Conservation (phyloP, 1,140 invertebrate genomes). For the Wasmannia auropunctata region DNA sequence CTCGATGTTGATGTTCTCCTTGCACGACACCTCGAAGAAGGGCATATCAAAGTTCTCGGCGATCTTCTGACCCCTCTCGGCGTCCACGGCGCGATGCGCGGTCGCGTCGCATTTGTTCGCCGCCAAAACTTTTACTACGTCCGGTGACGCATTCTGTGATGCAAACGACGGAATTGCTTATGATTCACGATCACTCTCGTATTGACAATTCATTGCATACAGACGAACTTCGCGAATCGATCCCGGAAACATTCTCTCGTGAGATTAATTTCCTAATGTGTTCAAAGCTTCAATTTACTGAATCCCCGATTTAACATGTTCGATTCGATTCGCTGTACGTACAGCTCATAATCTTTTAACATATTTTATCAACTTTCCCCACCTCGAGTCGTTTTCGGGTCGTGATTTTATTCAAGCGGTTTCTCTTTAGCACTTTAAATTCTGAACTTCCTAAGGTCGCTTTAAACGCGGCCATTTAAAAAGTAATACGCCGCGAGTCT, state of each 20-base stretch:
- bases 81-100: constrained; percentile 90
- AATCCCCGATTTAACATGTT: not conserved
- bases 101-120: constrained; percentile 94
- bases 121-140: constrained; percentile 93
- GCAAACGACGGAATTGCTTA: constrained; percentile 51
- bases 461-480: not conserved
- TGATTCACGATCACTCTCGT: not conserved
- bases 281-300: not conserved
- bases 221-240: not conserved
- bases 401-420: not conserved
- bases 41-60: constrained; percentile 96
- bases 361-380: not conserved
- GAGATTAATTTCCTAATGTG: not conserved
- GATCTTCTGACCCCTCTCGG: constrained; percentile 93
- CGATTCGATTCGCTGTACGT: not conserved
- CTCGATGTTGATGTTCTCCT: constrained; percentile 95
- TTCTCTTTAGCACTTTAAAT: not conserved
- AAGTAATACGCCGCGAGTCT: not conserved
- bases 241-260: not conserved
- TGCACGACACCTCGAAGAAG: constrained; percentile 96
- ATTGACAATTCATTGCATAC: not conserved
- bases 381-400: not conserved
- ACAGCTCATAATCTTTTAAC: not conserved
- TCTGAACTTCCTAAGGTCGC: not conserved
- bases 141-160: constrained; percentile 93